These are phyloP conservation scores for Mohoua ochrocephala DNA, from an alignment of 2,113 vertebrate genomes.

Conservation along the genomic window DNA sequence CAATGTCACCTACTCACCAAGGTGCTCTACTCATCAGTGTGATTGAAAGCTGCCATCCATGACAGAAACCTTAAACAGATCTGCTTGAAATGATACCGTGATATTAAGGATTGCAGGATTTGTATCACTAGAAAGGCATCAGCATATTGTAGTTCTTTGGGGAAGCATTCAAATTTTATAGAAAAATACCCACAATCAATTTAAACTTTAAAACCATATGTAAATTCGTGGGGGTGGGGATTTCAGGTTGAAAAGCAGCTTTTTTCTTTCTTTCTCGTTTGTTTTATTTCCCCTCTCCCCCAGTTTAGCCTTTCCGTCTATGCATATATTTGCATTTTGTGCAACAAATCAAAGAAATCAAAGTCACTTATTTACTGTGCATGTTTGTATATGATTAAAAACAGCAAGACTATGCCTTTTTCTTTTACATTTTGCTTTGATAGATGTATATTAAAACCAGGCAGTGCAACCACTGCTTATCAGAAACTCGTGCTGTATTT, in stretches of 20 bases:
- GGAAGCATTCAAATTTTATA: not conserved
- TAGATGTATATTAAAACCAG: not conserved
- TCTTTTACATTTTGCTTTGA: not conserved
- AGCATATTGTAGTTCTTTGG: not conserved
- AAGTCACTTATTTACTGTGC: not conserved
- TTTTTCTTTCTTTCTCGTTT: not conserved
- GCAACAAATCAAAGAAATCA: not conserved
- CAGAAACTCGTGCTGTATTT: not conserved
- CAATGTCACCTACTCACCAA: not conserved
- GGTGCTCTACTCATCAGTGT: not conserved
- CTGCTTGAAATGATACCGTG: not conserved
- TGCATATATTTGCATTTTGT: not conserved
- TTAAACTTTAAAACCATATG: not conserved
- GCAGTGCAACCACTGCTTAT: not conserved
- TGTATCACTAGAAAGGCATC: not conserved
- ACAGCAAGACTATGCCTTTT: not conserved
- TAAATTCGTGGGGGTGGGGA: not conserved
- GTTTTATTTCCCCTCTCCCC: rapidly evolving
- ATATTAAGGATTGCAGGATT: not conserved
- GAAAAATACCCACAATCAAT: not conserved
- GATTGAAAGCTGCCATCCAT: not conserved
- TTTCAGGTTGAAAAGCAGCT: not conserved
- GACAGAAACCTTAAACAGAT: not conserved
- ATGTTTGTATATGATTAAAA: not conserved
- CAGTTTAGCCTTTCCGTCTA: not conserved